Evolutionary conservation across 2,888 invertebrate species (phyloP), one percentile per base, ranked within the genome.

Genomic region (Teleiodes luculella): DNA sequence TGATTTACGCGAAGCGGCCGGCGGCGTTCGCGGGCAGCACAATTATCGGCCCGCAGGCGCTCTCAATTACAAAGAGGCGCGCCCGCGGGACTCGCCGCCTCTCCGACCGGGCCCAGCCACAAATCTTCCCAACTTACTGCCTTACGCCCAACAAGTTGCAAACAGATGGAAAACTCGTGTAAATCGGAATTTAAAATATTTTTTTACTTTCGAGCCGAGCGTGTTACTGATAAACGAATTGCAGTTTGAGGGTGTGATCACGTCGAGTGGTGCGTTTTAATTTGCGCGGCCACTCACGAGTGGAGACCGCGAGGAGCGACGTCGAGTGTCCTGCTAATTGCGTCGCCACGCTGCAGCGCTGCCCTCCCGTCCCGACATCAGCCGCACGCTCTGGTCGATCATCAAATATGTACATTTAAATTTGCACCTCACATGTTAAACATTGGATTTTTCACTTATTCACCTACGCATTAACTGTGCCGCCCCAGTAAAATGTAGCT

Each of bases 1-100:
- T 87, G 89, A 89, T 89, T 88, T 89, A 89, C 80, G 81, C 75
- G 78, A 76, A 70, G 70, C 64, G 60, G 65, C 68, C 68, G 69
- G 62, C 71, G 73, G 68, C 72, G 74, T 75, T 76, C 80, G 85
- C 82, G 80, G 74, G 79, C 76, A 75, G 78, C 83, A 81, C 88
- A 86, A 86, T 87, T 87, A 87, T 88, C 86, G 87, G 87, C 84
- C 88, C 88, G 85, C 86, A 78, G 88, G 86, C 86, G 85, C 88
- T 83, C 88, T 88, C 89, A 87, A 88, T 89, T 88, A 88, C 89
- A 78, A 83, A 78, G 78, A 84, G 89, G 84, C 76, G 81, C 78
- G 76, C 89, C 86, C 86, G 80, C 80, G 88, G 86, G 88, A 86
- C 66, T 71, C 82, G 79, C 79, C 76, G 74, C 69, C 67, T 56